Conservation (phyloP, 2,113 vertebrate genomes). For the Caracal caracal region DNA sequence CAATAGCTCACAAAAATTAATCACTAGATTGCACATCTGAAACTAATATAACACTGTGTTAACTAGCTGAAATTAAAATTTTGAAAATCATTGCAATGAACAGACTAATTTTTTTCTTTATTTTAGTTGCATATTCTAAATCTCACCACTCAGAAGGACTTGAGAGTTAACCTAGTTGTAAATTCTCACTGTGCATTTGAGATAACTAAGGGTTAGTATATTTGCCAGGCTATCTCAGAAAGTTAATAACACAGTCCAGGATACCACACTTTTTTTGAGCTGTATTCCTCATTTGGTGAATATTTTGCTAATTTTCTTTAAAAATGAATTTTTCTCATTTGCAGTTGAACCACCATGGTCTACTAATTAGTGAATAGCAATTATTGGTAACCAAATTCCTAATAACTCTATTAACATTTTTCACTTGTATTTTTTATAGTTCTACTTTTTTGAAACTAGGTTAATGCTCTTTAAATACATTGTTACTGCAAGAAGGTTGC, state of each 20-base stretch:
- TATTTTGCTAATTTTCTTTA: conserved; percentile 44
- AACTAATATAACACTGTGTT: not conserved
- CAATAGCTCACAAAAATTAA: not conserved
- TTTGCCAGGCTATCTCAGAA: not conserved
- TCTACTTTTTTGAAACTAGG: conserved; percentile 50
- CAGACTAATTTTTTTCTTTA: not conserved
- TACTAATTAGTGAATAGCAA: conserved; percentile 17
- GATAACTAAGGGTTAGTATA: not conserved
- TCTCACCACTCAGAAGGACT: not conserved
- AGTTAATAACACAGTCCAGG: not conserved
- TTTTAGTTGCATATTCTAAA: conserved; percentile 5
- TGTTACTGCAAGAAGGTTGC: conserved; percentile 41
- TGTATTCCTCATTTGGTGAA: not conserved
- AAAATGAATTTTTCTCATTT: conserved; percentile 37
- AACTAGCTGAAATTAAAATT: not conserved
- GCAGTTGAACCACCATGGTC: not conserved
- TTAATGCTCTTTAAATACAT: conserved; percentile 49
- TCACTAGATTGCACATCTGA: not conserved
- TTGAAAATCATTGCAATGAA: not conserved
- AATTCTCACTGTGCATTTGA: conserved; percentile 19
- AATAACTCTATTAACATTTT: conserved; percentile 55
- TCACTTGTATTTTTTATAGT: conserved; percentile 47
- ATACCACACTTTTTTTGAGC: not conserved
- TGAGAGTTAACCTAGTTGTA: not conserved
- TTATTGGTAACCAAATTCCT: conserved; percentile 45